These are phyloP conservation scores for Gallinago nigripennis DNA, from an alignment of 2,797 vertebrate species.

Conservation along the genomic window DNA sequence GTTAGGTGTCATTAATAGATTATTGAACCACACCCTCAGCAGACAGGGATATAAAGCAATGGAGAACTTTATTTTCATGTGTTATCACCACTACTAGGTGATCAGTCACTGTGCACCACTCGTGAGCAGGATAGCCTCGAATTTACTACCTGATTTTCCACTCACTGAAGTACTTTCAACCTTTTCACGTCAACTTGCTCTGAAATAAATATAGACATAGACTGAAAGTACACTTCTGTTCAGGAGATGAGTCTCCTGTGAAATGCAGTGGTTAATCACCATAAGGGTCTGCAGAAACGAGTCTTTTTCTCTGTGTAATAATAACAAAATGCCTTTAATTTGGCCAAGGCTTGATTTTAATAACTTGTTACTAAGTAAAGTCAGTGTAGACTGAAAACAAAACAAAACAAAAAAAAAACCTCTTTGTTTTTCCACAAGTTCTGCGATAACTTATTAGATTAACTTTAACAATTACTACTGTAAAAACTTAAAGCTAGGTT, in stretches of 20 bases:
- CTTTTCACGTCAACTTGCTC: not conserved
- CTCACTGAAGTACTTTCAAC: not conserved
- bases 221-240: not conserved
- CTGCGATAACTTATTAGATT: not conserved
- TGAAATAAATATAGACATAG: not conserved
- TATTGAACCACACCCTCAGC: not conserved
- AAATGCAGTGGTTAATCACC: not conserved
- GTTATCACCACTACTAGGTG: not conserved
- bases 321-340: not conserved
- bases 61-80: not conserved
- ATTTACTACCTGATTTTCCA: not conserved
- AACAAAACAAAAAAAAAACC: not conserved
- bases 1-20: not conserved
- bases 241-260: not conserved
- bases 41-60: not conserved
- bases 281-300: not conserved
- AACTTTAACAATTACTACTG: not conserved
- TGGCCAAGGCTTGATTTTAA: not conserved
- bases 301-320: not conserved
- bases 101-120: not conserved
- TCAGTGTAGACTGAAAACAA: not conserved
- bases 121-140: not conserved
- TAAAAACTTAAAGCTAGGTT: not conserved
- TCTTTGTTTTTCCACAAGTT: not conserved
- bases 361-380: not conserved